Base-by-base conservation (phyloP, 2,888 invertebrate species). In the Andrena fulva region DNA sequence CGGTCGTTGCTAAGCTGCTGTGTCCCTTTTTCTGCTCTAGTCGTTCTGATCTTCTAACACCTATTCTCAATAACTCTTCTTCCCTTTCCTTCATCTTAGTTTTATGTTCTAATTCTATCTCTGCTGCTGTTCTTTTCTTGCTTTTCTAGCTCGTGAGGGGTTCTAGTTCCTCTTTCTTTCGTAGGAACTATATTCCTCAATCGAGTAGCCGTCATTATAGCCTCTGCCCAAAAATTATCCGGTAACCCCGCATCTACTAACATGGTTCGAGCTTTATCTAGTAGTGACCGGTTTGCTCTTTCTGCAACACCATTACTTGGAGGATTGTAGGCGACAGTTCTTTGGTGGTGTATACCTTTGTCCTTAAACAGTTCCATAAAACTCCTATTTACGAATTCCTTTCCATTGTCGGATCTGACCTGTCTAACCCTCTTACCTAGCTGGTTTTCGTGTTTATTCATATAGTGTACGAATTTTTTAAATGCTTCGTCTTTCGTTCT, bases 211-310 rank as follows among this genome's bases (percentile, higher is more conserved):
- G 50, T 50, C 50, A 50, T 50, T 6, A 50, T 50, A n/a, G 50
- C 50, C n/a, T 50, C 50, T n/a, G 50, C 50, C 50, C 50, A 50
- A n/a, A 50, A 50, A 50, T 50, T 50, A 50, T n/a, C 50, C 0
- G n/a, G 50, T 50, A 50, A 50, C 2, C 50, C n/a, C 2, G 50
- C 50, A 50, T 50, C 50, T n/a, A 50, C 0, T n/a, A 50, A 50
- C 50, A 50, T 50, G n/a, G 50, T 50, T 50, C 50, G 50, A 16
- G 50, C 50, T 50, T 50, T 50, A 50, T 50, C 50, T 50, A 50
- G n/a, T 50, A n/a, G n/a, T 50, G 50, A 50, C n/a, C 50, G 12
- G 7, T 50, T 50, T 6, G 50, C n/a, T n/a, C 50, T 50, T 50
- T 50, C 50, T n/a, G n/a, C 50, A n/a, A 50, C 50, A 0, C 50